These are phyloP conservation scores for Ophion slaviceki DNA, from an alignment of 2,888 invertebrate species.

Conservation along the genomic window DNA sequence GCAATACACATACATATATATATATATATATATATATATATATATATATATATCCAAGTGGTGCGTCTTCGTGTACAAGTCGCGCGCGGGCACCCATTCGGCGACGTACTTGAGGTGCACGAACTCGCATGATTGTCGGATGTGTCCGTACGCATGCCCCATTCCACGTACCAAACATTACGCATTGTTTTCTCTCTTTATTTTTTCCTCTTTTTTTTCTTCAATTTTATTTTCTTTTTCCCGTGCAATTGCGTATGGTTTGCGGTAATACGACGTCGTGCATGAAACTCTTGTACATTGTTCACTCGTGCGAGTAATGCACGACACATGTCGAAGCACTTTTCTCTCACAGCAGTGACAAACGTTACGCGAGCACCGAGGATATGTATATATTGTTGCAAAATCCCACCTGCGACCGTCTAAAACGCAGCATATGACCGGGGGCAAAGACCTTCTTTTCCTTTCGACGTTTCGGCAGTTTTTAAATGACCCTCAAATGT, in stretches of 20 bases:
- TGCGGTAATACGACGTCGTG: conserved; percentile 52
- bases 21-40: conserved; percentile 1
- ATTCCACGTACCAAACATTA: conserved; percentile 26
- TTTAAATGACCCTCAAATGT: conserved; percentile 24
- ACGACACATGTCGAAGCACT: conserved; percentile 50
- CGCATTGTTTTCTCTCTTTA: conserved; percentile 10
- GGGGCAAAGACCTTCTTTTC: conserved; percentile 53
- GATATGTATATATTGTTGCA: neutral
- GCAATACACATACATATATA: conserved; percentile 17
- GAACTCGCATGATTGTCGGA: conserved; percentile 13
- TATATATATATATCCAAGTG: no score
- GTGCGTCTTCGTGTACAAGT: no score
- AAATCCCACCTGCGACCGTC: conserved; percentile 54
- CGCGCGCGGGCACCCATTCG: conserved; percentile 13
- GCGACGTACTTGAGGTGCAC: conserved; percentile 14
- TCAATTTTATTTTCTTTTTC: conserved; percentile 11
- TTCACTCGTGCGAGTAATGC: conserved; percentile 33
- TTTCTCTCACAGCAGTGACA: conserved; percentile 28
- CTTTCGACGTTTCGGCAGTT: conserved; percentile 16
- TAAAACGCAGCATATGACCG: conserved; percentile 51
- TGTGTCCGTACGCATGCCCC: neutral
- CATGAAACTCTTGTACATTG: conserved; percentile 33
- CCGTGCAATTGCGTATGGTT: conserved; percentile 57
- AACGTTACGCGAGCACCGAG: conserved; percentile 4
- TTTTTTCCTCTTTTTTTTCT: neutral